phyloP scores from a whole-genome alignment of 2,797 vertebrate species.

The Premnoplex brunnescens region DNA sequence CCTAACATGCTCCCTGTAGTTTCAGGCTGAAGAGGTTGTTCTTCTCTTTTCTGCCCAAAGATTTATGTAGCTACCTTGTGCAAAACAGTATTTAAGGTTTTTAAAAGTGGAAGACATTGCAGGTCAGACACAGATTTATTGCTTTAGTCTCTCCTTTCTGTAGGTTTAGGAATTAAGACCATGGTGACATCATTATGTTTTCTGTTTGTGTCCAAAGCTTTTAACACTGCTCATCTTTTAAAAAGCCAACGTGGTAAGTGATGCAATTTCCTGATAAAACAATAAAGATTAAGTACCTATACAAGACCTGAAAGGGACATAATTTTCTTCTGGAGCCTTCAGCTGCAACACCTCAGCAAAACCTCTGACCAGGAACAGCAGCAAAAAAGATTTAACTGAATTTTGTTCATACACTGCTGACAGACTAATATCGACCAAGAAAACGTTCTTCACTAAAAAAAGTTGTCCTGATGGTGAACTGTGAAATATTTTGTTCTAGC shows the following conservation, averaged over 20 bases:
- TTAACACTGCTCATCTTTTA: not conserved
- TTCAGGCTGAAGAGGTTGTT: not conserved
- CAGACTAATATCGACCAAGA: not conserved
- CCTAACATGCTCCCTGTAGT: not conserved
- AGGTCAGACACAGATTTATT: not conserved
- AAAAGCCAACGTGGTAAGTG: not conserved
- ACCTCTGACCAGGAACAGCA: not conserved
- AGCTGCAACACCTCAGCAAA: not conserved
- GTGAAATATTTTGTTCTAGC: not conserved
- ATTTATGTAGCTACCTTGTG: not conserved
- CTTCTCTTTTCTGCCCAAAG: not conserved
- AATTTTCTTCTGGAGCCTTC: not conserved
- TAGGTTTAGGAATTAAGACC: not conserved
- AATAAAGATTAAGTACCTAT: not conserved
- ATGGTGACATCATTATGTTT: not conserved
- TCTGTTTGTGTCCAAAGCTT: not conserved
- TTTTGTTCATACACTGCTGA: not conserved
- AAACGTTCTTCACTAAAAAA: not conserved
- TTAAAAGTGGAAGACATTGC: not conserved
- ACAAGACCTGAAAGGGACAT: not conserved
- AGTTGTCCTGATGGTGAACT: not conserved
- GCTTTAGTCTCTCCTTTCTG: not conserved
- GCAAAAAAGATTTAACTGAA: not conserved
- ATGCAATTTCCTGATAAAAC: not conserved
- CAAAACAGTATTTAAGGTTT: slow-evolving; percentile 1